These are phyloP conservation scores for Lucifuga dentata DNA, from an alignment of 2,113 vertebrate genomes.

Conservation along the genomic window DNA sequence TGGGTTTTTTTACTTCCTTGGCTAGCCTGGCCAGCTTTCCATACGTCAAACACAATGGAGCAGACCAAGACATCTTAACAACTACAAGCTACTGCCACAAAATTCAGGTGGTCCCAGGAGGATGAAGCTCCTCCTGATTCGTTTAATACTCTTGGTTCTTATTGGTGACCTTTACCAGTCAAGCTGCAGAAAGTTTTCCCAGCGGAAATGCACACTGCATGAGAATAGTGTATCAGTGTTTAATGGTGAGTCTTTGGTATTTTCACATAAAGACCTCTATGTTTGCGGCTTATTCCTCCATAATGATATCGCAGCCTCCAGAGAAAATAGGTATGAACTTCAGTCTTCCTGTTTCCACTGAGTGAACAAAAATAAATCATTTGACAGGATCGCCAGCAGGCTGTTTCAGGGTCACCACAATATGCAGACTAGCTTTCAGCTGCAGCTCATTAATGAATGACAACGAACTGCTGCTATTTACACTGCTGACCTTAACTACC, in stretches of 20 bases:
- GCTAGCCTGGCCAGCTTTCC: too few relatives aligned
- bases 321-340: slow-evolving; percentile 30
- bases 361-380: slow-evolving; percentile 51
- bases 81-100: too few relatives aligned
- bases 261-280: slow-evolving; percentile 30
- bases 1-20: too few relatives aligned
- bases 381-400: slow-evolving; percentile 17
- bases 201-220: slow-evolving; percentile 1
- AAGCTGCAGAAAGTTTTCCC: slow-evolving; percentile 7
- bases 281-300: slow-evolving; percentile 35
- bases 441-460: slow-evolving; percentile 53
- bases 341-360: slow-evolving; percentile 15
- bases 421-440: slow-evolving; percentile 38
- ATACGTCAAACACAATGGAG: too few relatives aligned
- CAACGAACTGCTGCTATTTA: background rate
- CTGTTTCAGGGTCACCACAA: slow-evolving; percentile 29
- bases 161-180: background rate
- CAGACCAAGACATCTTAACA: too few relatives aligned
- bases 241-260: slow-evolving; percentile 26
- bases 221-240: slow-evolving; percentile 12
- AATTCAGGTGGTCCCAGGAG: too few relatives aligned
- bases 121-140: too few relatives aligned
- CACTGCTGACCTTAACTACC: slow-evolving; percentile 26
- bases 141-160: background rate
- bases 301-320: slow-evolving; percentile 41